Evolutionary conservation across 1,140 invertebrate genomes (phyloP), one percentile per base, ranked within the genome.

Genomic region (Bombus pyrosoma): DNA sequence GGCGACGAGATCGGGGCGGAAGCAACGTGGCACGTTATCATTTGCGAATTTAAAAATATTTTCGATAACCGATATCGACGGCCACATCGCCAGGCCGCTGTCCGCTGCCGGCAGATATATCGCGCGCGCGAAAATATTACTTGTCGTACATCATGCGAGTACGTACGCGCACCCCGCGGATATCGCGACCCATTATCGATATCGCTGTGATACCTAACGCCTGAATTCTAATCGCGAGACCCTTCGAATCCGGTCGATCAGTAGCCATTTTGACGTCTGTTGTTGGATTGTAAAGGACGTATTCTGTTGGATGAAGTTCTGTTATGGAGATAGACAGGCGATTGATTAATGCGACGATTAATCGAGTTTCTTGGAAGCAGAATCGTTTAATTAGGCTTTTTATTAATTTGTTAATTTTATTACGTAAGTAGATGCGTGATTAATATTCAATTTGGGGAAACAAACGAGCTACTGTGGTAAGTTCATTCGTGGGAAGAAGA

Each of bases 121-220:
- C 77, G 87, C 83, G 79, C 77, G 77, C 62, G 82, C 87, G 71
- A 89, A 92, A 92, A 92, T 92, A 92, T 92, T 90, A 92, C 91
- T 92, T 91, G 89, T 88, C 86, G 91, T 91, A 89, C 89, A 86
- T 91, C 90, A 91, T 83, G 84, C 75, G 83, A 34, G 59, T 53
- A 53, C 47, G 47, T 53, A 53, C 77, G 79, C 85, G 79, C 43
- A 43, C 57, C 75, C 68, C 79, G 74, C 87, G 81, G 89, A 87
- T 91, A 91, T 88, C 89, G 83, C 28, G 89, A 59, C 75, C 89
- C 86, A 90, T 91, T 90, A 91, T 90, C 90, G 89, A 72, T 79
- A 71, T 76, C 82, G 76, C 80, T 66, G 85, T 73, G 81, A 90
- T 88, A 90, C 86, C 83, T 90, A 90, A 90, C 88, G 74, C 76